Base-by-base conservation (phyloP, 2,113 vertebrate species). In the Amia ocellicauda region DNA sequence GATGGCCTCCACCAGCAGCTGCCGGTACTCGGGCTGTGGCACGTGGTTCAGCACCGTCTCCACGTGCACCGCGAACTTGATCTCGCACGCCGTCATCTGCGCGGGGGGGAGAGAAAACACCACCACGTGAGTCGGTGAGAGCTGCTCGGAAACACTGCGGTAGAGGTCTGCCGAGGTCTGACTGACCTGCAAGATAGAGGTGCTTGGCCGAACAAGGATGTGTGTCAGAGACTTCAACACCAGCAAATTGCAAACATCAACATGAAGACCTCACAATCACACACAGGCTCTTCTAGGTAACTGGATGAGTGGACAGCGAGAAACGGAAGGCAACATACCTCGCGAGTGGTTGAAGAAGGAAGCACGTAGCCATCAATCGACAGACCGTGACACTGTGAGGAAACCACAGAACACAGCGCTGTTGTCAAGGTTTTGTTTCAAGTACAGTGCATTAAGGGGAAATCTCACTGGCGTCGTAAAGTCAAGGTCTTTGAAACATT, bases 41-140 rank as follows among this genome's bases (percentile, higher is more conserved):
- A 98, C 90, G 0, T 94, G 97, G 83, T 99, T 99, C 79, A 99
- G 84, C 71, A 99, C 94, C 0, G 96, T 94, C 78, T 99, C 97
- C 72, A 99, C 96, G 0, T 98, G 94, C 72, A 97, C 95, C 0
- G 96, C 97, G 78, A 99, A 99, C 84, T 99, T 99, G 76, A 99
- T 98, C 78, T 99, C 97, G 0, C 93, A 90, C 0, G 86, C 87
- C 3, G 97, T 99, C 97, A 99, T 99, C 97, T 99, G 69, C 7
- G 67, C 69, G 54, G 20, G 67, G n/a, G 2, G 31, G 31, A 36
- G 31, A 36, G 31, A 11, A 36, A 50, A 47, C 41, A 66, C 20
- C 60, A 0, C 31, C 31, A 36, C 31, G 11, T 7, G 31, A 11
- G 2, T 11, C 11, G 31, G 5, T 11, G 11, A 11, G 5, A 36